Conservation (phyloP, 2,888 invertebrate species). For the Synanthedon tipuliformis region DNA sequence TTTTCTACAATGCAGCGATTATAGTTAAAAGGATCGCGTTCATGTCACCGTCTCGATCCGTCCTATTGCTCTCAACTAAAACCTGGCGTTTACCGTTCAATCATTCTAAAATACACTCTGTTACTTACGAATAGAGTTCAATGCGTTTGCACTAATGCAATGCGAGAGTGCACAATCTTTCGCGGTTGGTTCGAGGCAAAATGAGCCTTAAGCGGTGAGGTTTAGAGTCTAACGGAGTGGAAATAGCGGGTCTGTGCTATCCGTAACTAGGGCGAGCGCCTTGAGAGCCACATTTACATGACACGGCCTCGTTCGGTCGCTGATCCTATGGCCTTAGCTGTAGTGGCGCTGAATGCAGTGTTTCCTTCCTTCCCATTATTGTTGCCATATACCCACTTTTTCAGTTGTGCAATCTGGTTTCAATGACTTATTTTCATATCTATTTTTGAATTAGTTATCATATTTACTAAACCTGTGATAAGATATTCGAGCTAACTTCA, state of each 20-base stretch:
- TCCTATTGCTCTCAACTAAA: conserved; percentile 28
- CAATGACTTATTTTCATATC: not conserved
- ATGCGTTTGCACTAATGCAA: conserved; percentile 1
- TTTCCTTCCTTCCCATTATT: conserved; percentile 1
- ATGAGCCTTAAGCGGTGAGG: not conserved
- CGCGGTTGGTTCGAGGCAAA: not conserved
- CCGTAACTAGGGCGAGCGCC: conserved; percentile 58
- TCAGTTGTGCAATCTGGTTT: not conserved
- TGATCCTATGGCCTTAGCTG: conserved; percentile 47
- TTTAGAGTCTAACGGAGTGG: not conserved
- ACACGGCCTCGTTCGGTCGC: conserved; percentile 55
- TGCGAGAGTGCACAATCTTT: not conserved
- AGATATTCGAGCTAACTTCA: too few species aligned
- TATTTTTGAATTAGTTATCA: too few species aligned
- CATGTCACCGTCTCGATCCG: conserved; percentile 41
- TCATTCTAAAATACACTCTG: conserved; percentile 21
- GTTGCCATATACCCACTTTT: not conserved
- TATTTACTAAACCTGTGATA: too few species aligned
- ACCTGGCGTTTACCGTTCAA: conserved; percentile 6
- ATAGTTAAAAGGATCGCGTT: conserved; percentile 56
- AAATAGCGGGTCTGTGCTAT: conserved; percentile 11
- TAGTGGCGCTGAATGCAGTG: conserved; percentile 18
- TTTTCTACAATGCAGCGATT: conserved; percentile 44
- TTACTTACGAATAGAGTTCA: conserved; percentile 15
- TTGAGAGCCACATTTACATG: conserved; percentile 63